Percentiles rank a stretch among this genome's conserved stretches.
Conservation (phyloP, 1,140 invertebrate genomes). For the Geopemphigus sp. region DNA sequence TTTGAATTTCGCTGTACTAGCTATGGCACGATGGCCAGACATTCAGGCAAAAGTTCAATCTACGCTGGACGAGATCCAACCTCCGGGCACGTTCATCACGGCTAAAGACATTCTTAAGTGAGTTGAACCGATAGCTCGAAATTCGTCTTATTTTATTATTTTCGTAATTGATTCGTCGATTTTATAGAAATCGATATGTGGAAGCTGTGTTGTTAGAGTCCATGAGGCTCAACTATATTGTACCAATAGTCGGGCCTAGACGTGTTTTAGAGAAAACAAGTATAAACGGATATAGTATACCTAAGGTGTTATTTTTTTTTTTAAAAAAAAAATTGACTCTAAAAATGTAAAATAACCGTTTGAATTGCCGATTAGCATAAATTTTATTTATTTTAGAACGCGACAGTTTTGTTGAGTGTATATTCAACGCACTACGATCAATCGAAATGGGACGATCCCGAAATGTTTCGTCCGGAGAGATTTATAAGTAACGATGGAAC, state of each 20-base stretch:
- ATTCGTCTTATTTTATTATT: neutral
- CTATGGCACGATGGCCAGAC: constrained; percentile 65
- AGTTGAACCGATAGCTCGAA: constrained; percentile 54
- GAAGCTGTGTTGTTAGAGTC: constrained; percentile 68
- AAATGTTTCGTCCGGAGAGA: constrained; percentile 70
- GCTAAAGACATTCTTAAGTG: constrained; percentile 55
- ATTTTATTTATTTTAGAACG: constrained; percentile 55
- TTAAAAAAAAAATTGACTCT: no score
- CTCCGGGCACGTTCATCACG: constrained; percentile 55
- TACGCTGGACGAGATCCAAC: constrained; percentile 62
- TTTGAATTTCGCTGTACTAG: constrained; percentile 69
- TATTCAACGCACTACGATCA: constrained; percentile 66
- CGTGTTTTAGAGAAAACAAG: constrained; percentile 62
- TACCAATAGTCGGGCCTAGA: constrained; percentile 68
- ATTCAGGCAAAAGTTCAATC: constrained; percentile 66
- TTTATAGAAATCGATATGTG: constrained; percentile 56
- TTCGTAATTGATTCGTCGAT: neutral
- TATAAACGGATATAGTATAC: constrained; percentile 66
- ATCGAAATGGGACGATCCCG: constrained; percentile 66
- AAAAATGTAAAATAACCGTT: neutral
- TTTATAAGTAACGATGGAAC: constrained; percentile 60
- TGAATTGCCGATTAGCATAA: neutral
- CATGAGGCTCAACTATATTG: constrained; percentile 63
- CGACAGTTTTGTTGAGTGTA: constrained; percentile 65
- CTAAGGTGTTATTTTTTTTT: constrained; percentile 58